Evolutionary conservation across 2,797 vertebrate genomes (phyloP).

Genomic region (Protonibea diacanthus): DNA sequence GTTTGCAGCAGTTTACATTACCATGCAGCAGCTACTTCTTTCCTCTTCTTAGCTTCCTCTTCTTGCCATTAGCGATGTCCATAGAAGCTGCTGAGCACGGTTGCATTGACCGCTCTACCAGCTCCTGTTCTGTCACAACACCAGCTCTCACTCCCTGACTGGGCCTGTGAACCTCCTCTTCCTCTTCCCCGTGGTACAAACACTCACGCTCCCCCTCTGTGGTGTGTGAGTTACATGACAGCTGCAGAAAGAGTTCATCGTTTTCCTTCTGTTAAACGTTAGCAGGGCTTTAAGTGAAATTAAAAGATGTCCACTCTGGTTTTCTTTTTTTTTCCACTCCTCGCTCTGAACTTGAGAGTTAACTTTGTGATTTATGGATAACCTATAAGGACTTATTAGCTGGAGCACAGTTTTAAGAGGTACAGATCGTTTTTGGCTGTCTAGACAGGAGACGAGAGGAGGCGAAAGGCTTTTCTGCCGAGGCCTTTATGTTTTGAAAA

Average conservation of each 20-base stretch:
- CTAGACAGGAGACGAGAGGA: conserved; percentile 55
- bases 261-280: conserved; percentile 44
- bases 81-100: no score
- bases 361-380: conserved; percentile 65
- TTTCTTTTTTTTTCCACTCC: conserved; percentile 49
- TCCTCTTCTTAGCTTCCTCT: no score
- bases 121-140: no score
- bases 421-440: conserved; percentile 57
- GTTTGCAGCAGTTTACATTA: no score
- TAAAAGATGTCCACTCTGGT: conserved; percentile 39
- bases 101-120: no score
- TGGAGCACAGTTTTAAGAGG: conserved; percentile 61
- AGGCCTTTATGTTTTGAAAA: conserved; percentile 51
- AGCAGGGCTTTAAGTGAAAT: conserved; percentile 40
- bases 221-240: not conserved
- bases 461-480: conserved; percentile 33
- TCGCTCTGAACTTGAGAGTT: conserved; percentile 62
- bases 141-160: no score
- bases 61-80: no score
- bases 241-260: conserved; percentile 24
- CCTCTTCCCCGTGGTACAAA: no score
- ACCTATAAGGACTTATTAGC: conserved; percentile 63
- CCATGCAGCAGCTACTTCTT: no score
- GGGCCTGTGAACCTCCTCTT: no score
- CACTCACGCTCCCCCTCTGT: no score